A percentile compares a stretch with the other conserved stretches of the same genome.
Evolutionary conservation across 2,888 invertebrate species (phyloP).

Genomic region (Ectemnius continuus): DNA sequence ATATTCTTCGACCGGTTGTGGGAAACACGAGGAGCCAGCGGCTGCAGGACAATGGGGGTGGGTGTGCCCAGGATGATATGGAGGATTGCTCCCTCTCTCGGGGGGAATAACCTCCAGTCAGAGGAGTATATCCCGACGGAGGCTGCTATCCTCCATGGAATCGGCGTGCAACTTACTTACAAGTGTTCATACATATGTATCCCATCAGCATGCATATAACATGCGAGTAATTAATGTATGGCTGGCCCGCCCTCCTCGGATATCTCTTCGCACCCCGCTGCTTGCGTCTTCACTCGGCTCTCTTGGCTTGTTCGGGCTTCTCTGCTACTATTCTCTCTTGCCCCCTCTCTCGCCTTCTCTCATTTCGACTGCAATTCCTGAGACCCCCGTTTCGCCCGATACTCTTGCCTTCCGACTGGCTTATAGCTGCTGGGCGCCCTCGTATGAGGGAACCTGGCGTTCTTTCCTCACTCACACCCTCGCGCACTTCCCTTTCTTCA

Average conservation of each 20-base stretch:
- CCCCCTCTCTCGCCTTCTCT: slow-evolving; percentile 11
- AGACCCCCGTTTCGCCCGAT: background rate
- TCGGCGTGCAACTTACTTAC: slow-evolving; percentile 49
- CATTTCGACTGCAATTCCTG: background rate
- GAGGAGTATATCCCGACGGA: slow-evolving; percentile 14
- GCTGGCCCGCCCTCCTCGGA: slow-evolving; percentile 17
- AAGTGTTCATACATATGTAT: slow-evolving; percentile 62
- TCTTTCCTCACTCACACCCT: no score
- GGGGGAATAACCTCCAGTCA: background rate
- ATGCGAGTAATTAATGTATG: slow-evolving; percentile 69
- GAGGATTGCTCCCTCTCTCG: background rate
- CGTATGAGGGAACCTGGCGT: no score
- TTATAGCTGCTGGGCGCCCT: no score
- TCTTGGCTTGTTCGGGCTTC: slow-evolving; percentile 5
- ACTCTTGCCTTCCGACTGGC: background rate
- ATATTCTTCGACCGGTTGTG: background rate
- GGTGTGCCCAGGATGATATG: background rate
- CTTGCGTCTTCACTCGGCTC: background rate
- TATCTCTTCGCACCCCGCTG: background rate
- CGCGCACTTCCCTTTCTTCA: no score
- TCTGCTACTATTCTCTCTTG: background rate
- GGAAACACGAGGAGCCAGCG: no score
- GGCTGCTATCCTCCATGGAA: slow-evolving; percentile 18
- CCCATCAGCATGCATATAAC: slow-evolving; percentile 68
- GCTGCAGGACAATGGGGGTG: slow-evolving; percentile 4